These are phyloP conservation scores for Cyphotilapia sp. DNA, from an alignment of 2,113 vertebrate genomes.

Conservation along the genomic window DNA sequence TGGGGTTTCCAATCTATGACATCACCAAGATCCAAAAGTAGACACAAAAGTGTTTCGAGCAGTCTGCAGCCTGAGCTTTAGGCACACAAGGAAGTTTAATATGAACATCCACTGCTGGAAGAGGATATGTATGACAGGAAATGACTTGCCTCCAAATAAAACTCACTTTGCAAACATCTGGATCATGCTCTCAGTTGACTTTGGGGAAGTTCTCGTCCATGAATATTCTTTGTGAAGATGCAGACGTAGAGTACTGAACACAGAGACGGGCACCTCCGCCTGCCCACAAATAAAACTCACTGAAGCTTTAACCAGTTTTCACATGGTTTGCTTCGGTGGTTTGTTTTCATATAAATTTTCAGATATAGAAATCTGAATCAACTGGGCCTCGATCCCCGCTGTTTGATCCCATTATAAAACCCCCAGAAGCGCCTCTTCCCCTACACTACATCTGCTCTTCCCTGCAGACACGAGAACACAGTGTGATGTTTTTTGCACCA, in stretches of 20 bases:
- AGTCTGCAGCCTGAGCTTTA: neutral
- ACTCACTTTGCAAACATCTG: neutral
- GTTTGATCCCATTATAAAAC: neutral
- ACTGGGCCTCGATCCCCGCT: neutral
- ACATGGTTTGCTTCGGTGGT: neutral
- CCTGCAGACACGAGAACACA: neutral
- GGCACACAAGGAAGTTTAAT: neutral
- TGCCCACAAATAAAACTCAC: neutral
- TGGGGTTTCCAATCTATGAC: neutral
- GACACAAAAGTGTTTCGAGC: neutral
- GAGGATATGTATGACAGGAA: neutral
- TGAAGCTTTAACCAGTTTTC: neutral
- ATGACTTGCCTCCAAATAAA: neutral
- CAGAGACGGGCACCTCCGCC: neutral
- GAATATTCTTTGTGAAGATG: neutral
- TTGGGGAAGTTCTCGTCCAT: neutral
- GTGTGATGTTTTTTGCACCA: neutral
- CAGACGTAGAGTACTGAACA: neutral
- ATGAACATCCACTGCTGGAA: neutral
- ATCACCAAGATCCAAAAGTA: neutral
- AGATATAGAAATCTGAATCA: neutral
- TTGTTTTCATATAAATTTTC: neutral
- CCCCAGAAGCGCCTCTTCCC: neutral
- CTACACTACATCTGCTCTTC: neutral
- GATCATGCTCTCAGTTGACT: neutral